Evolutionary conservation across 2,797 vertebrate species (phyloP).

Genomic region (Pelodytes ibericus): DNA sequence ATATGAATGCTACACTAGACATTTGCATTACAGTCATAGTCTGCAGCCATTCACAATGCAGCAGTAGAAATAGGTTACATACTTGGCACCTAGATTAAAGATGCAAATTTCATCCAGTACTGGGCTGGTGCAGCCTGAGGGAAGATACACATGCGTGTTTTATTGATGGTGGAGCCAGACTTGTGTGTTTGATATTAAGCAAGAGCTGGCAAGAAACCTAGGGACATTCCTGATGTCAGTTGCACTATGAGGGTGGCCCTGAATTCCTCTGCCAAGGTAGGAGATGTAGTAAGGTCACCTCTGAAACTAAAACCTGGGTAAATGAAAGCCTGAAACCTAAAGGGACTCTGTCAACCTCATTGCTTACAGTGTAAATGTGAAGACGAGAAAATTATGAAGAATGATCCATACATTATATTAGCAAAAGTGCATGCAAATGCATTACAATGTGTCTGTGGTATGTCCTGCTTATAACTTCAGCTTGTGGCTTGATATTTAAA

Average conservation of each 20-base stretch:
- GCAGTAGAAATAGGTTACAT: constrained; percentile 46
- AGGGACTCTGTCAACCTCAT: no score
- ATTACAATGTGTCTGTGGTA: no score
- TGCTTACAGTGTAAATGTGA: no score
- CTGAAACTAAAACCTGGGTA: no score
- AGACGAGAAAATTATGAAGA: no score
- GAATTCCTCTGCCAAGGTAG: constrained; percentile 29
- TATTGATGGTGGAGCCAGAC: constrained; percentile 36
- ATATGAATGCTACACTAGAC: background rate
- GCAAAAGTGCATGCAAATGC: no score
- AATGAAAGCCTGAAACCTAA: no score
- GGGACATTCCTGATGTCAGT: constrained; percentile 40
- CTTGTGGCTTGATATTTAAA: no score
- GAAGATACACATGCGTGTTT: constrained; percentile 31
- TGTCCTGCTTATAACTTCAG: no score
- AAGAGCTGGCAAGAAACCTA: constrained; percentile 46
- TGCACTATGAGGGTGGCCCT: constrained; percentile 38
- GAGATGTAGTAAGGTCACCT: no score
- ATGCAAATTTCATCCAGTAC: constrained; percentile 38
- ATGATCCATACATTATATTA: no score
- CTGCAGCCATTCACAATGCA: background rate
- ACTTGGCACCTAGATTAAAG: constrained; percentile 32
- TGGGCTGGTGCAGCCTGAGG: constrained; percentile 38
- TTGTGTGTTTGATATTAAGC: constrained; percentile 38
- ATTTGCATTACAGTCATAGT: constrained; percentile 1